phyloP scores from a whole-genome alignment of 2,888 invertebrate species.

The Silvanus unidentatus region DNA sequence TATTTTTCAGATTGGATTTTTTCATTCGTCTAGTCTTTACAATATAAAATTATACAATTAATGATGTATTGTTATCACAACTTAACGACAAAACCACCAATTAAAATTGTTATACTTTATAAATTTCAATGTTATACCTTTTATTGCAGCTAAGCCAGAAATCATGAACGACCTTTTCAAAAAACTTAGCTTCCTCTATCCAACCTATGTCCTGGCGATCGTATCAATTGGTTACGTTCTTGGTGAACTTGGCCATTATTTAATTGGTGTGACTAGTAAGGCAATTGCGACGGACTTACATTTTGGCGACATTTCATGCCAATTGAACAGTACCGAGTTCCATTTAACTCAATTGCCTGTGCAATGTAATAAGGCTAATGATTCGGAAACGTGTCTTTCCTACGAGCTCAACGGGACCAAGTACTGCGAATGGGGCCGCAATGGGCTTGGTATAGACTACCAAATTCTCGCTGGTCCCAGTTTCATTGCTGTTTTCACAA shows the following conservation, averaged over 20 bases:
- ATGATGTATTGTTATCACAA: not conserved
- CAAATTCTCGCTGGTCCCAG: conserved; percentile 89
- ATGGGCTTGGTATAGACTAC: conserved; percentile 86
- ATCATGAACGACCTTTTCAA: conserved; percentile 40
- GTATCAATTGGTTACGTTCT: conserved; percentile 79
- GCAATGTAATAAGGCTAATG: conserved; percentile 53
- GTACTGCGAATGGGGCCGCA: conserved; percentile 90
- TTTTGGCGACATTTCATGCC: conserved; percentile 81
- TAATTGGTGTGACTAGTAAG: conserved; percentile 84
- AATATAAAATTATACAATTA: too few species aligned
- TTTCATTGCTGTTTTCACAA: conserved; percentile 86
- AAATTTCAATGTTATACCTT: too few species aligned
- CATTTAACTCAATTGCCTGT: conserved; percentile 49
- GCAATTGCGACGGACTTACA: conserved; percentile 78
- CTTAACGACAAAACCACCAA: not conserved
- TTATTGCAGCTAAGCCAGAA: not conserved
- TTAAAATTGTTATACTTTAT: too few species aligned
- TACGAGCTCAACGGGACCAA: conserved; percentile 63
- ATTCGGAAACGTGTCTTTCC: conserved; percentile 51
- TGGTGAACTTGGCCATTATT: conserved; percentile 82
- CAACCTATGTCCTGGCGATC: conserved; percentile 71
- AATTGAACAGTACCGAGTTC: conserved; percentile 62
- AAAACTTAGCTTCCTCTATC: conserved; percentile 66
- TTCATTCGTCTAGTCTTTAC: too few species aligned
- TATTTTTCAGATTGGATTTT: too few species aligned